phyloP scores from a whole-genome alignment of 2,113 vertebrate genomes.

The Corapipo altera region DNA sequence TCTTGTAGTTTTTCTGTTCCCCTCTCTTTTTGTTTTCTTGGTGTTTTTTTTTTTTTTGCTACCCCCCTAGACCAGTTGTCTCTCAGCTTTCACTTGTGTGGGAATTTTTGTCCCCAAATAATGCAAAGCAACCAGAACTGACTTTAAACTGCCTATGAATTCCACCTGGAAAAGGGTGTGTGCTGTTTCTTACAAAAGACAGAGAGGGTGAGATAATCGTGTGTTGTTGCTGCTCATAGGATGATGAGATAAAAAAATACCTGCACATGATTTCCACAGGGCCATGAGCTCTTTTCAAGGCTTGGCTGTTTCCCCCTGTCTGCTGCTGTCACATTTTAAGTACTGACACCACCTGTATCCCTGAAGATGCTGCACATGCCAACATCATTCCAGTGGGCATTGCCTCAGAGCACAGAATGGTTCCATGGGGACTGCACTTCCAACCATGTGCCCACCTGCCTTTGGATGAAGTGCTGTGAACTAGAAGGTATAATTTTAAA shows the following conservation, averaged over 20 bases:
- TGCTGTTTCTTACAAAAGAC: background rate
- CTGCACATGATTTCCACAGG: background rate
- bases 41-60: background rate
- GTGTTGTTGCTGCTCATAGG: background rate
- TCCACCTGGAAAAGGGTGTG: background rate
- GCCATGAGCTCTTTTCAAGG: background rate
- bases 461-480: background rate
- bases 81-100: background rate
- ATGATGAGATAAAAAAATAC: background rate
- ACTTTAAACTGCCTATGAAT: background rate
- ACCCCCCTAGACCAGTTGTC: background rate
- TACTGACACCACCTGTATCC: background rate
- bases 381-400: background rate
- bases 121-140: background rate
- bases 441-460: background rate
- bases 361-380: background rate
- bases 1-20: background rate
- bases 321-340: background rate
- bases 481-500: background rate
- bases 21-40: background rate
- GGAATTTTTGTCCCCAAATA: background rate
- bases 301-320: background rate
- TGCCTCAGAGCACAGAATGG: background rate
- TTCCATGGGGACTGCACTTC: background rate
- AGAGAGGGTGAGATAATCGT: background rate